phyloP scores from a whole-genome alignment of 2,888 invertebrate species.

The Cataglyphis cursor region DNA sequence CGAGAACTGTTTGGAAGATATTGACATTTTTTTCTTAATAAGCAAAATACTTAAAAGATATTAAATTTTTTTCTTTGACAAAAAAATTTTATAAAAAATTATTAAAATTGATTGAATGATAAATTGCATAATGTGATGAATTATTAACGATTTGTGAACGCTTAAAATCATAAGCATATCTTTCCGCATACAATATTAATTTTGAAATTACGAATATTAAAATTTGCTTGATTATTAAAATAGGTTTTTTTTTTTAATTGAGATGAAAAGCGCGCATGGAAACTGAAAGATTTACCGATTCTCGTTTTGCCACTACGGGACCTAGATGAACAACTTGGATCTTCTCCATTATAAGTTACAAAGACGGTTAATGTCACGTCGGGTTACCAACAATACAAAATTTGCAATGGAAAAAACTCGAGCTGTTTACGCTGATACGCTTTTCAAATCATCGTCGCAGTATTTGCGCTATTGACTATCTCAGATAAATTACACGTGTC shows the following conservation, averaged over 20 bases:
- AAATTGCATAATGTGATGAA: neutral
- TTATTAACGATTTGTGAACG: neutral
- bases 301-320: neutral
- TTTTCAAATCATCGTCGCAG: slow-evolving; percentile 10
- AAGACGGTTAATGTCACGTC: slow-evolving; percentile 73
- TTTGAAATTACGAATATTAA: neutral
- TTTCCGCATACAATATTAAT: neutral
- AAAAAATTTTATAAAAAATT: neutral
- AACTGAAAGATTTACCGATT: slow-evolving; percentile 18
- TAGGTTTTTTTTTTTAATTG: neutral
- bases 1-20: neutral
- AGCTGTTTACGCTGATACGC: slow-evolving; percentile 12
- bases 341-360: slow-evolving; percentile 29
- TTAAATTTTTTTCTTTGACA: neutral
- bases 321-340: neutral
- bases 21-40: neutral
- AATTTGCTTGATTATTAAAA: neutral
- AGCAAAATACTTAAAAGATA: neutral
- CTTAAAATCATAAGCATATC: neutral
- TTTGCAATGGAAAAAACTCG: slow-evolving; percentile 79
- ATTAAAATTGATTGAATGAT: neutral
- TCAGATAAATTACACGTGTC: slow-evolving; percentile 15
- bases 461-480: neutral
- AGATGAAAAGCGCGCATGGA: neutral
- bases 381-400: slow-evolving; percentile 78